These are phyloP conservation scores for Monochamus saltuarius DNA, from an alignment of 1,140 invertebrate species.

Conservation along the genomic window DNA sequence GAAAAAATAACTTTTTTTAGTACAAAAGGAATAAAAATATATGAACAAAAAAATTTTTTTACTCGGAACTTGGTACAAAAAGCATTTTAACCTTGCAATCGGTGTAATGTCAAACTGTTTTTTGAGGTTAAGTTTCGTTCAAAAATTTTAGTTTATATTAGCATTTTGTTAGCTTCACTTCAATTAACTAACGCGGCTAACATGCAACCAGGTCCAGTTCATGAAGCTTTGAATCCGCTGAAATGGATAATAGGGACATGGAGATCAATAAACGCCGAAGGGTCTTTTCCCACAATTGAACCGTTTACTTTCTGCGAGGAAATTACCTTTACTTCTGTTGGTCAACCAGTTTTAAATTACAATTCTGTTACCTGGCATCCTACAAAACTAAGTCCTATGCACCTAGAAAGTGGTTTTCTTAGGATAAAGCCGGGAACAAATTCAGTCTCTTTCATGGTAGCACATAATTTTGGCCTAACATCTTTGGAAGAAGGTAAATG, in stretches of 20 bases:
- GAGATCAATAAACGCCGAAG: conserved; percentile 56
- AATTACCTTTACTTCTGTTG: conserved; percentile 60
- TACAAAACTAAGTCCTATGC: conserved; percentile 61
- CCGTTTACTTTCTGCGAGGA: conserved; percentile 63
- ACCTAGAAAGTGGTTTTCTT: conserved; percentile 65
- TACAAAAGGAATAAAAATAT: too few species aligned
- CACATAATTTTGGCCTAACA: conserved; percentile 64
- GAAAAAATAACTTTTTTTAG: too few species aligned
- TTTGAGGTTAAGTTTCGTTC: too few species aligned
- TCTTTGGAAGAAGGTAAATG: conserved; percentile 55
- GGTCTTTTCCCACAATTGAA: conserved; percentile 61
- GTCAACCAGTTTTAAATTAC: conserved; percentile 65
- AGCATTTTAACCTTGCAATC: too few species aligned
- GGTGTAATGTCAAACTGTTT: too few species aligned
- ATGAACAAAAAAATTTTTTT: too few species aligned
- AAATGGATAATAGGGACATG: conserved; percentile 58
- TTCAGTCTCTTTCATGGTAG: conserved; percentile 57
- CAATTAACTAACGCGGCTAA: too few species aligned
- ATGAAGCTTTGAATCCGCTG: neutral
- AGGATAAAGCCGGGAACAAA: conserved; percentile 60
- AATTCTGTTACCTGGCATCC: conserved; percentile 58
- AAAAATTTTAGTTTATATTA: too few species aligned
- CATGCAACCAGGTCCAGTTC: neutral
- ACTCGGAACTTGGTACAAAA: too few species aligned
- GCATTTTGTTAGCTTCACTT: too few species aligned